Percentiles rank a stretch among this genome's conserved stretches.
Evolutionary conservation across 2,113 vertebrate genomes (phyloP).

Genomic region (rat (Rattus norvegicus)): GRCr8 NC_086027.1:44575001-44575500

Average conservation of each 20-base stretch:
- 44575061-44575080: neutral
- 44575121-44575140: neutral
- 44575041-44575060: neutral
- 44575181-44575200: neutral
- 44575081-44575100: neutral
- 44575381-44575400: neutral
- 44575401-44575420: neutral
- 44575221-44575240: neutral
- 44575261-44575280: neutral
- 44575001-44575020: neutral
- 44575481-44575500: conserved; percentile 88
- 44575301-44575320: neutral
- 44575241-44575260: neutral
- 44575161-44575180: too few species aligned
- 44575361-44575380: neutral
- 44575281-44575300: neutral
- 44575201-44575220: neutral
- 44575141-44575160: neutral
- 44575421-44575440: neutral
- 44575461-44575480: neutral
- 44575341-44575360: neutral
- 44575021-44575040: neutral
- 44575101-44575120: neutral
- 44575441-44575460: conserved; percentile 10
- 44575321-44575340: too few species aligned